A percentile compares a stretch with the other conserved stretches of the same genome.
phyloP scores from a whole-genome alignment of 2,113 vertebrate species.

The Aptenodytes patagonicus region DNA sequence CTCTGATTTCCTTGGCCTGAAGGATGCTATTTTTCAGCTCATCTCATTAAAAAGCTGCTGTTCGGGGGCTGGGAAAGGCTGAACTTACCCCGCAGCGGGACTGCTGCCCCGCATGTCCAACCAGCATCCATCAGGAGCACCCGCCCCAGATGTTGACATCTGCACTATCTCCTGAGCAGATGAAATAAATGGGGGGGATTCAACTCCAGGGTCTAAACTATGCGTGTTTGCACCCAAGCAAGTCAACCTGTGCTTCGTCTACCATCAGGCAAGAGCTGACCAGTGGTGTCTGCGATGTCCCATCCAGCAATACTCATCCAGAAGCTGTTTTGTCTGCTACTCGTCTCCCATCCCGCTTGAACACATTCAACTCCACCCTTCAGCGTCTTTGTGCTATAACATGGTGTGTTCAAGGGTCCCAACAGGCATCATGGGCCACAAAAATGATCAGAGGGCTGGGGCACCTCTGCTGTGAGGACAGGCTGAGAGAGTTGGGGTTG shows the following conservation, averaged over 20 bases:
- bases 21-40: background rate
- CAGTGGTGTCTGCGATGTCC: background rate
- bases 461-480: fast-evolving
- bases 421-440: background rate
- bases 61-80: background rate
- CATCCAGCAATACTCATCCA: background rate
- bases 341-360: background rate
- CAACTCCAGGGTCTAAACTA: background rate
- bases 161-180: background rate
- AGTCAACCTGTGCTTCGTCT: background rate
- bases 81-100: fast-evolving
- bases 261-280: background rate
- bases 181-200: background rate
- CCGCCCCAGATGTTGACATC: background rate
- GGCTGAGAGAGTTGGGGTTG: background rate
- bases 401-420: background rate
- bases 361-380: background rate
- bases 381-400: background rate
- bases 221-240: background rate
- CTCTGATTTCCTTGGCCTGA: background rate
- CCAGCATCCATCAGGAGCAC: background rate
- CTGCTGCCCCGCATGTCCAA: background rate
- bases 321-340: background rate
- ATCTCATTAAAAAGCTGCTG: background rate
- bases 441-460: fast-evolving